Evolutionary conservation across 2,888 invertebrate genomes (phyloP).

Genomic region (Achlya flavicornis): DNA sequence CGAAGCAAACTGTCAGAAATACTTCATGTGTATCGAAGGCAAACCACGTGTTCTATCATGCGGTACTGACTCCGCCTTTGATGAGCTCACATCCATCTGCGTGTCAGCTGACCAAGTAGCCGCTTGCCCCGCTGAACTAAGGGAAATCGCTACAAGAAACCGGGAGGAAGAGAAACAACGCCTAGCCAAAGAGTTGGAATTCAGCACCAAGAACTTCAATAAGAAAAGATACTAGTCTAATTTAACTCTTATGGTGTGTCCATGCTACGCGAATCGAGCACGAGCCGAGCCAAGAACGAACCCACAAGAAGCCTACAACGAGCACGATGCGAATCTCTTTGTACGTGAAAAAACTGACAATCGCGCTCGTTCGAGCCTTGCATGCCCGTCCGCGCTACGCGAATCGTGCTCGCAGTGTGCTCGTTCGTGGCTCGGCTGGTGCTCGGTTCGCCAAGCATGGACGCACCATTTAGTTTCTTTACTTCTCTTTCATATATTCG

Average conservation of each 20-base stretch:
- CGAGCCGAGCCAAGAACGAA: no score
- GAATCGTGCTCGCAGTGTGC: no score
- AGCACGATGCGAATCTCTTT: no score
- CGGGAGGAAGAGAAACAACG: conserved; percentile 59
- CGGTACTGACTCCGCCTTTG: conserved; percentile 90
- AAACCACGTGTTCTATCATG: conserved; percentile 90
- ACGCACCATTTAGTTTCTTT: no score
- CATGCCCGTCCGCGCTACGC: no score
- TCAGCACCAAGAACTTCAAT: conserved; percentile 33
- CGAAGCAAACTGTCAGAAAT: conserved; percentile 88
- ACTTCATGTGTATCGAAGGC: conserved; percentile 90
- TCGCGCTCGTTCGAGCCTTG: no score
- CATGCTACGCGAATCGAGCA: no score
- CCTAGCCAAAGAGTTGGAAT: conserved; percentile 56
- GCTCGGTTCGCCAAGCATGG: no score
- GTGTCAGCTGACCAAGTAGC: conserved; percentile 91
- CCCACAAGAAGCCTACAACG: no score
- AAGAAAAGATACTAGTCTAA: conserved; percentile 18
- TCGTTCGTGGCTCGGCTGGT: no score
- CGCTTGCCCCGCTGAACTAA: conserved; percentile 84
- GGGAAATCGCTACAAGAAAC: conserved; percentile 52
- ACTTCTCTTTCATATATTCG: neutral
- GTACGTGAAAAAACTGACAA: no score
- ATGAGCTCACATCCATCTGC: conserved; percentile 88
- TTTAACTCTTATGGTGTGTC: no score